Conservation (phyloP, 2,888 invertebrate genomes). For the Eudasyphora cyanicolor region DNA sequence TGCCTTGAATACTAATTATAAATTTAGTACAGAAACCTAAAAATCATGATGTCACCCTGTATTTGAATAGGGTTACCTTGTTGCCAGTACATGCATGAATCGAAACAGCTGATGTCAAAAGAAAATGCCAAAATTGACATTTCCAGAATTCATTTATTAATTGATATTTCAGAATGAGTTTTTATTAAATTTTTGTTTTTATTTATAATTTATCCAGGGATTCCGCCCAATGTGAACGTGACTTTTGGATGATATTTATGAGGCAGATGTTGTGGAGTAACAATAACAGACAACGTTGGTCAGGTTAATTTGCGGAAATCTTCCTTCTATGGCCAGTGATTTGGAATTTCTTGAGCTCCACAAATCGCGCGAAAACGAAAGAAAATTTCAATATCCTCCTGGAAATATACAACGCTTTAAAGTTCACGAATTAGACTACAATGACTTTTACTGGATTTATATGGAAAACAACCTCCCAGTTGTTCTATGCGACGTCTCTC, state of each 20-base stretch:
- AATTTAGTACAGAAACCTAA: too few relatives aligned
- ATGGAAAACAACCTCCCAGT: conserved; percentile 85
- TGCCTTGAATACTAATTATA: too few relatives aligned
- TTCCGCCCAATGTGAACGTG: not conserved
- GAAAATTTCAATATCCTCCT: not conserved
- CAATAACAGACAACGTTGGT: not conserved
- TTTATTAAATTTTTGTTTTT: conserved; percentile 10
- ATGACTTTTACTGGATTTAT: conserved; percentile 83
- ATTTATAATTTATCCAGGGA: not conserved
- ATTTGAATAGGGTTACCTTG: too few relatives aligned
- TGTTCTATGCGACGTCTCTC: conserved; percentile 84
- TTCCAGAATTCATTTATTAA: too few relatives aligned
- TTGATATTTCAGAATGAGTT: not conserved
- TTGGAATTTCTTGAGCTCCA: conserved; percentile 50
- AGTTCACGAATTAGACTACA: conserved; percentile 79
- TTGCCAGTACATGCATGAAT: too few relatives aligned
- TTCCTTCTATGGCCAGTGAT: conserved; percentile 54
- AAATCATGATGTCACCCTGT: too few relatives aligned
- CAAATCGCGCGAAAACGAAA: not conserved
- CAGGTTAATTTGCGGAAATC: too few relatives aligned
- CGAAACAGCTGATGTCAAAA: too few relatives aligned
- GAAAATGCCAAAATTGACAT: too few relatives aligned
- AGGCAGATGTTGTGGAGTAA: not conserved
- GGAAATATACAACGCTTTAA: conserved; percentile 40
- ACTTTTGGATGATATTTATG: not conserved